Evolutionary conservation across 1,140 invertebrate genomes (phyloP).

Genomic region (Pseudomyrmex flavicornis): DNA sequence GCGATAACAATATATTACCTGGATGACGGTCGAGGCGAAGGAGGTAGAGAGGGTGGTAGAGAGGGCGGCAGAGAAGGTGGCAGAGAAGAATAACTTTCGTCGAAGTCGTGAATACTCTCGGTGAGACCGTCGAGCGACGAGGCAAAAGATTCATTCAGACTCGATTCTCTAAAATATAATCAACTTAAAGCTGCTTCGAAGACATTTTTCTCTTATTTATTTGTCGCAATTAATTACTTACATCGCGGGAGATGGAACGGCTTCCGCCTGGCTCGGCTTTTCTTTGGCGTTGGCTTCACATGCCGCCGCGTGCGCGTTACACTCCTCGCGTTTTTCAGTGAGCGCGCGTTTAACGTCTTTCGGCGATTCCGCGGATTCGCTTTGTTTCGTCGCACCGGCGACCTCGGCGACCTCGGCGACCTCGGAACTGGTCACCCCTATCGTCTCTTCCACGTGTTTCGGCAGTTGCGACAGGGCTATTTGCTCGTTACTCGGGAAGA

Average conservation of each 20-base stretch:
- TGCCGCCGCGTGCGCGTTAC: not conserved
- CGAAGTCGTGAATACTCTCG: constrained; percentile 81
- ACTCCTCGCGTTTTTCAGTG: constrained; percentile 43
- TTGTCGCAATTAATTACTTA: constrained; percentile 54
- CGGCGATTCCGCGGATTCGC: constrained; percentile 23
- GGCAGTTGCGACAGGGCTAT: constrained; percentile 77
- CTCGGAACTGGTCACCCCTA: constrained; percentile 13
- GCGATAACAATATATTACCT: constrained; percentile 69
- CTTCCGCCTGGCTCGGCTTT: constrained; percentile 56
- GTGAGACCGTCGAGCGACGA: constrained; percentile 83
- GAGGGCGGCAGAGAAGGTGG: constrained; percentile 63
- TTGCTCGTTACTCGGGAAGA: constrained; percentile 86
- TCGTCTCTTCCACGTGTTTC: constrained; percentile 81
- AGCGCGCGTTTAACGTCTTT: constrained; percentile 46
- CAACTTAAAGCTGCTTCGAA: not conserved
- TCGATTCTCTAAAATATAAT: constrained; percentile 75
- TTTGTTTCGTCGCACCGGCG: constrained; percentile 14
- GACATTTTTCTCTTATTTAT: not conserved
- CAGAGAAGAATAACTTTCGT: constrained; percentile 81
- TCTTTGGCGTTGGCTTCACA: not conserved
- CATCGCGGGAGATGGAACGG: constrained; percentile 73
- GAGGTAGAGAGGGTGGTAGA: constrained; percentile 51
- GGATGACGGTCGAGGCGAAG: constrained; percentile 82
- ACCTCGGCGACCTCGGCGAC: constrained; percentile 34
- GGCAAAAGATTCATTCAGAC: constrained; percentile 80